These are phyloP conservation scores for Apis laboriosa DNA, from an alignment of 1,140 invertebrate genomes.

Conservation along the genomic window DNA sequence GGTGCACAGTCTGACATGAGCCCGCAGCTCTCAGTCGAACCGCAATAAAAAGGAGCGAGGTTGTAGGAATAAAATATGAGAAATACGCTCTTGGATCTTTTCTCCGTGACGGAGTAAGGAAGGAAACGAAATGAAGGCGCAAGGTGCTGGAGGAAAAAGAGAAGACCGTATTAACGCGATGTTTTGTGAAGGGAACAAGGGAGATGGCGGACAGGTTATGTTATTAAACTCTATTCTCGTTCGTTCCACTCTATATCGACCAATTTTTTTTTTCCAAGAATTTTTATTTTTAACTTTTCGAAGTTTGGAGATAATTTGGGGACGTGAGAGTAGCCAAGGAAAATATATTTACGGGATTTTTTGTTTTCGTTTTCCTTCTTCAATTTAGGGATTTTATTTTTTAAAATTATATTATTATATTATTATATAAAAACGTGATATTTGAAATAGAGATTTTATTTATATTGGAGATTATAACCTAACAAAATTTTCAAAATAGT, in stretches of 20 bases:
- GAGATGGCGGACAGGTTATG: background rate
- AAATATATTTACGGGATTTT: too few species aligned
- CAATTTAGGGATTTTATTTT: too few species aligned
- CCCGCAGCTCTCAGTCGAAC: slow-evolving; percentile 35
- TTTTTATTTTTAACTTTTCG: too few species aligned
- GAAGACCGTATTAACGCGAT: slow-evolving; percentile 41
- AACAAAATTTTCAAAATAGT: too few species aligned
- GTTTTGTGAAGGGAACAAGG: slow-evolving; percentile 5
- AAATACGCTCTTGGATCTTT: slow-evolving; percentile 56
- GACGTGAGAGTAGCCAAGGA: too few species aligned
- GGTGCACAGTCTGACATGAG: slow-evolving; percentile 12
- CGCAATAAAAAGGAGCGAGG: slow-evolving; percentile 54
- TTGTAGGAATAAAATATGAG: slow-evolving; percentile 60
- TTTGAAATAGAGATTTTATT: too few species aligned
- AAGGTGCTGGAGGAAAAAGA: slow-evolving; percentile 7
- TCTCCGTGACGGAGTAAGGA: background rate
- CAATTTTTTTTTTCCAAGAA: background rate
- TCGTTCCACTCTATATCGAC: background rate
- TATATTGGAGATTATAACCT: too few species aligned
- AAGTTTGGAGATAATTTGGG: too few species aligned
- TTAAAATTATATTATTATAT: too few species aligned
- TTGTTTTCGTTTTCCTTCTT: too few species aligned
- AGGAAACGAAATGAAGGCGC: slow-evolving; percentile 23
- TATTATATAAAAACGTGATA: too few species aligned
- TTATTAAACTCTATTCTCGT: background rate